Base-by-base conservation (phyloP, 2,113 vertebrate species). In the Ivindomyrus marchei region DNA sequence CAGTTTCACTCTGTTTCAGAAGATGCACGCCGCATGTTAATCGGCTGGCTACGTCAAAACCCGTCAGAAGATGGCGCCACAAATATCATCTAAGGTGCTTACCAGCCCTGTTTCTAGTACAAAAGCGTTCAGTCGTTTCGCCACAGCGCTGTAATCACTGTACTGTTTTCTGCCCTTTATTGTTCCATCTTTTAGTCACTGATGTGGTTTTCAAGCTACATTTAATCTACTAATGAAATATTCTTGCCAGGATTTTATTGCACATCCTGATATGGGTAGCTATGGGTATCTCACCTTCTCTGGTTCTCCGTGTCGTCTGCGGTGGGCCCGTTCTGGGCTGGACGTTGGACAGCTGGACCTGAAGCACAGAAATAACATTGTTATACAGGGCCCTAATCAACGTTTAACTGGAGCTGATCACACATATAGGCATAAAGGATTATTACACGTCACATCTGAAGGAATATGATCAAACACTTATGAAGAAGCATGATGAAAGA, bases 271-370 rank as follows among this genome's bases (percentile, higher is more conserved):
- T 42, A 8, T 80, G 17, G 36, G 36, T 17, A 42, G 74, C 36
- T 80, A 39, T 42, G 74, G 17, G 77, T 3, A 3, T 46, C 42
- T 95, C 95, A 99, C 98, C 98, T 98, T 96, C 98, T 97, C 94
- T 99, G 98, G 91, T 96, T 96, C 94, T 99, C 98, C 92, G 98
- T 96, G 94, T 99, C 98, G 49, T 99, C 98, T 92, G 98, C 97
- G 84, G 97, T 97, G n/a, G 98, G 98, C 89, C 98, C 98, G 94
- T 99, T 99, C 92, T 96, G 96, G 91, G 95, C 94, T 36, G 97
- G 98, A 88, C 98, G 98, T 93, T 99, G 98, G 93, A 96, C 95
- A 94, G 96, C 95, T 94, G 98, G 98, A 96, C 98, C 98, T 99
- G 91, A 87, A 91, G 92, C 92, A 91, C 58, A 95, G 1, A 85